Evolutionary conservation across 2,113 vertebrate species (phyloP).

Genomic region (Toxostoma redivivum): DNA sequence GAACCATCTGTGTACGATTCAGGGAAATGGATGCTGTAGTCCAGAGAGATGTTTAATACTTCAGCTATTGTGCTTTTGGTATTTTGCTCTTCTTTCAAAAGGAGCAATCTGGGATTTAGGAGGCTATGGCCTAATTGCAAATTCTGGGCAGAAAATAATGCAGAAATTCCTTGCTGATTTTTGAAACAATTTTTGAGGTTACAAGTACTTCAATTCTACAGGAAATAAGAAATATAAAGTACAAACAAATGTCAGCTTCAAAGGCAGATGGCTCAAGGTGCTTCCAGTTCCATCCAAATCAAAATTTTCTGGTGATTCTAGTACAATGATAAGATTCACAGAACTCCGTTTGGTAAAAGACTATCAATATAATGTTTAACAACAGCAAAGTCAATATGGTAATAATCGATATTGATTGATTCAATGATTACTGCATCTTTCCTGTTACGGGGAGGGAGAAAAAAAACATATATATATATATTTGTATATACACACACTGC

Average conservation of each 20-base stretch:
- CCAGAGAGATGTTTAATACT: not conserved
- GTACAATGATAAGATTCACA: not conserved
- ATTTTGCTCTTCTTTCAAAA: constrained; percentile 22
- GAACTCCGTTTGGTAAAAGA: not conserved
- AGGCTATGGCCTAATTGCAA: not conserved
- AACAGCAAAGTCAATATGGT: not conserved
- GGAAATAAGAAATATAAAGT: constrained; percentile 22
- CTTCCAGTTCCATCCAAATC: not conserved
- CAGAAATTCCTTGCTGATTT: constrained; percentile 23
- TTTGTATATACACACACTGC: not conserved
- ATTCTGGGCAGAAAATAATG: not conserved
- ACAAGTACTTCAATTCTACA: not conserved
- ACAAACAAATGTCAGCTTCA: constrained; percentile 4
- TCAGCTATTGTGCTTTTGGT: not conserved
- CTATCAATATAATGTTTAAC: not conserved
- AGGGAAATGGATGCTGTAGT: not conserved
- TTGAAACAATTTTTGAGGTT: not conserved
- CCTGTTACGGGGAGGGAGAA: not conserved
- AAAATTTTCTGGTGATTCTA: not conserved
- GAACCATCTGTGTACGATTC: not conserved
- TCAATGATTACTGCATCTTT: not conserved
- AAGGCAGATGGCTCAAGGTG: not conserved
- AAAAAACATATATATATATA: no score
- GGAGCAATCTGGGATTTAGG: not conserved
- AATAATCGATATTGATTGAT: not conserved